Conservation (phyloP, 2,888 invertebrate species). For the Pheosia gnoma region DNA sequence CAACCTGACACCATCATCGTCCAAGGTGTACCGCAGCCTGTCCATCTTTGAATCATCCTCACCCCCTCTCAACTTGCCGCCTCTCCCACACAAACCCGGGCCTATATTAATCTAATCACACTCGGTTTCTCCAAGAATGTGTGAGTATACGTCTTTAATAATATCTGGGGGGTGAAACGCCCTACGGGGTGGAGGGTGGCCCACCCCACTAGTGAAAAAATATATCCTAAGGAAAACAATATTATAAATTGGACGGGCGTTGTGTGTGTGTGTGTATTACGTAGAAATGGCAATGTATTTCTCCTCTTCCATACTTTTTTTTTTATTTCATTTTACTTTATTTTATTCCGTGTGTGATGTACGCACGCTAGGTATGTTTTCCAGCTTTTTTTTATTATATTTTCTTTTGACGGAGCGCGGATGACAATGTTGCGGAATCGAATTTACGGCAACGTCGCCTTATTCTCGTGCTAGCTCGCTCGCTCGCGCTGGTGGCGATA, state of each 20-base stretch:
- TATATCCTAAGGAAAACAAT: slow-evolving; percentile 83
- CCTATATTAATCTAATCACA: slow-evolving; percentile 83
- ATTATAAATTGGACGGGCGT: slow-evolving; percentile 79
- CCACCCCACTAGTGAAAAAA: slow-evolving; percentile 80
- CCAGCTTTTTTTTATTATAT: slow-evolving; percentile 61
- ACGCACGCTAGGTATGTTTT: slow-evolving; percentile 51
- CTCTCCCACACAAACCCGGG: slow-evolving; percentile 46
- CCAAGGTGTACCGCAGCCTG: slow-evolving; percentile 44
- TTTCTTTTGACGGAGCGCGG: slow-evolving; percentile 45
- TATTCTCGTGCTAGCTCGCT: slow-evolving; percentile 11
- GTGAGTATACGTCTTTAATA: slow-evolving; percentile 84
- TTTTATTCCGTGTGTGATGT: slow-evolving; percentile 74
- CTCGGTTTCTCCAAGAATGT: slow-evolving; percentile 77
- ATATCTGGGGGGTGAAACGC: slow-evolving; percentile 71
- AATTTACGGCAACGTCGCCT: slow-evolving; percentile 31
- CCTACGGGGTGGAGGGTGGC: slow-evolving; percentile 33
- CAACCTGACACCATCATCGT: slow-evolving; percentile 36
- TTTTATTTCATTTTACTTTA: slow-evolving; percentile 78
- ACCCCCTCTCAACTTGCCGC: slow-evolving; percentile 14
- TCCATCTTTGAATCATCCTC: slow-evolving; percentile 44
- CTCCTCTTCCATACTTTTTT: slow-evolving; percentile 63
- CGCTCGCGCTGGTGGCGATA: slow-evolving; percentile 26
- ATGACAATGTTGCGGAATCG: slow-evolving; percentile 44
- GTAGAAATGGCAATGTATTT: slow-evolving; percentile 54
- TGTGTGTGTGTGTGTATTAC: slow-evolving; percentile 58